A percentile compares a stretch with the other conserved stretches of the same genome.
These are phyloP conservation scores for Machaerirhynchus nigripectus DNA, from an alignment of 2,113 vertebrate species.

Conservation along the genomic window DNA sequence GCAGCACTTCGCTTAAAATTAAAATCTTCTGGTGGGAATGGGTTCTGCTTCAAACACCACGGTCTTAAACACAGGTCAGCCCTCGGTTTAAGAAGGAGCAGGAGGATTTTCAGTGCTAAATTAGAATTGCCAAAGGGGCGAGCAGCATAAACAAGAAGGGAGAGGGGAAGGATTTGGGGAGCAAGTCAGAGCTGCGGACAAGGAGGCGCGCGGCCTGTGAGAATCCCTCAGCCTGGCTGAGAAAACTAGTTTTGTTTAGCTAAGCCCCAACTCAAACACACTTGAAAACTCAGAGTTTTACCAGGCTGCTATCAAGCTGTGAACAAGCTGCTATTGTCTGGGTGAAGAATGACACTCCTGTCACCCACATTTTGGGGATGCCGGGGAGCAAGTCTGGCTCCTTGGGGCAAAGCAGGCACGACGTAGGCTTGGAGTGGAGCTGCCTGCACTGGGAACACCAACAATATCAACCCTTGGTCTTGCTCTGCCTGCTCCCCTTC, in stretches of 20 bases:
- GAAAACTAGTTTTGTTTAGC: constrained; percentile 56
- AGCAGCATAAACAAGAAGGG: neutral
- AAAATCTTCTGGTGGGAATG: constrained; percentile 58
- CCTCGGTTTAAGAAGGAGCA: constrained; percentile 33
- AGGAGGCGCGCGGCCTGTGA: neutral
- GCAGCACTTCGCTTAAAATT: constrained; percentile 41
- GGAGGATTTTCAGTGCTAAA: constrained; percentile 29
- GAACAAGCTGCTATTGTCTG: neutral
- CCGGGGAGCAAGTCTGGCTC: neutral
- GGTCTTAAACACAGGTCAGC: neutral
- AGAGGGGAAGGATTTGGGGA: neutral
- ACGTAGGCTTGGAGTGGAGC: neutral
- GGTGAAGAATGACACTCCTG: neutral
- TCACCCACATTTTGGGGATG: neutral
- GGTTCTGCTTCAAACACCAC: constrained; percentile 4
- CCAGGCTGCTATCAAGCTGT: neutral
- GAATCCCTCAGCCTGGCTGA: neutral
- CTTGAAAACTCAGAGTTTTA: constrained; percentile 1
- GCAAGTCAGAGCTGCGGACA: neutral
- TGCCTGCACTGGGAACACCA: neutral
- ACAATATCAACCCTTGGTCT: neutral
- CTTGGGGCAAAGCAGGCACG: neutral
- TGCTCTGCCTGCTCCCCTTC: neutral
- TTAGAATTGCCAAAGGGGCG: neutral
- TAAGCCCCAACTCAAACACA: constrained; percentile 56